Evolutionary conservation across 2,797 vertebrate species (phyloP).

Genomic region (Danio jaintianensis): DNA sequence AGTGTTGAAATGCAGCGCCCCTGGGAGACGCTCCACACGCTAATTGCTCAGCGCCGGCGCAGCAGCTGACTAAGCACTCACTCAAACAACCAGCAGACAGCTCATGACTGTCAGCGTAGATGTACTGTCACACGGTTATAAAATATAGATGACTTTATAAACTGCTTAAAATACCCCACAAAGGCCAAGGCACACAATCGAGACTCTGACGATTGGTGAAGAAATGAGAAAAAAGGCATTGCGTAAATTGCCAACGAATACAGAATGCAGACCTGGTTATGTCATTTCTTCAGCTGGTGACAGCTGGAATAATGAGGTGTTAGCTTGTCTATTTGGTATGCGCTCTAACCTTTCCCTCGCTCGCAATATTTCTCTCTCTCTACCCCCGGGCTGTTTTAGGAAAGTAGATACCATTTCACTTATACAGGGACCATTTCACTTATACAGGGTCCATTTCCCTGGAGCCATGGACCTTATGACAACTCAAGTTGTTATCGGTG

Average conservation of each 20-base stretch:
- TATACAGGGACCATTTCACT: slow-evolving; percentile 29
- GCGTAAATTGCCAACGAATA: slow-evolving; percentile 9
- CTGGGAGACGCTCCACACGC: too few species aligned
- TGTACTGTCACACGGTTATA: slow-evolving; percentile 19
- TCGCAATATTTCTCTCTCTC: slow-evolving; percentile 7
- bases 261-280: slow-evolving; percentile 33
- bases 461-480: slow-evolving; percentile 15
- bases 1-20: background rate
- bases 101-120: background rate
- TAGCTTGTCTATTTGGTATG: slow-evolving; percentile 45
- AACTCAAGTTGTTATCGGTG: slow-evolving; percentile 19
- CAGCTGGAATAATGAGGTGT: slow-evolving; percentile 47
- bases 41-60: background rate
- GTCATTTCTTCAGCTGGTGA: slow-evolving; percentile 31
- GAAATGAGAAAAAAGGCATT: slow-evolving; percentile 15
- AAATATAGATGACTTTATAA: slow-evolving; percentile 23
- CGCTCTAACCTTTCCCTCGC: slow-evolving; percentile 10
- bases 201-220: slow-evolving; percentile 7
- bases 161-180: slow-evolving; percentile 20
- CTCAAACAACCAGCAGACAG: slow-evolving; percentile 5
- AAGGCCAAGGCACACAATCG: background rate
- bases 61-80: background rate
- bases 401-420: slow-evolving; percentile 43
- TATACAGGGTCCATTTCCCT: slow-evolving; percentile 30
- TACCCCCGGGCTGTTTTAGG: slow-evolving; percentile 41